These are phyloP conservation scores for Drosophila nr. perissopoda DNA, from an alignment of 2,888 invertebrate genomes.

Conservation along the genomic window DNA sequence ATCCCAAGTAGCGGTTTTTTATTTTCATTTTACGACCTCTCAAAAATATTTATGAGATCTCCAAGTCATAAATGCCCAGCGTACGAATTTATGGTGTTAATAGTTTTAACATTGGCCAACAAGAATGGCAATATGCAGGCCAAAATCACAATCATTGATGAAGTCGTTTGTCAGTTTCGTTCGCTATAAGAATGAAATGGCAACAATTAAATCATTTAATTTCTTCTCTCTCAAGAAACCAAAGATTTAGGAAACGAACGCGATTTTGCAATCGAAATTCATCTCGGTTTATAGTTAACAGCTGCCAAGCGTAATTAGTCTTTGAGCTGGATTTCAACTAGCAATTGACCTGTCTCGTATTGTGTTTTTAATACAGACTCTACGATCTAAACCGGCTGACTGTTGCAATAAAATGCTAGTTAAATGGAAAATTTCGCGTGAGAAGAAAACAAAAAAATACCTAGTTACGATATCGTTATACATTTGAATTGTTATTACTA, in stretches of 20 bases:
- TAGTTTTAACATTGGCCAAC: constrained; percentile 59
- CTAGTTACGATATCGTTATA: constrained; percentile 13
- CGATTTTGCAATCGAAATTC: constrained; percentile 40
- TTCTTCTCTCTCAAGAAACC: constrained; percentile 13
- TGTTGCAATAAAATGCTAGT: constrained; percentile 20
- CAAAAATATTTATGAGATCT: constrained; percentile 13
- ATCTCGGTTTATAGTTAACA: neutral
- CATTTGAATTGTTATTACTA: constrained; percentile 11
- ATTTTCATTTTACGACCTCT: constrained; percentile 30
- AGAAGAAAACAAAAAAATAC: neutral
- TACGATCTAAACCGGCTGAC: constrained; percentile 7
- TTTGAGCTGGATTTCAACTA: neutral
- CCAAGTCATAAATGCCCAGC: constrained; percentile 8
- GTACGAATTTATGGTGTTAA: constrained; percentile 37
- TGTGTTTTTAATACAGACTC: neutral
- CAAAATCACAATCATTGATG: constrained; percentile 62
- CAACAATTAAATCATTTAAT: constrained; percentile 3
- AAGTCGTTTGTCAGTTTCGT: constrained; percentile 16
- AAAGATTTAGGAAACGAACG: constrained; percentile 66
- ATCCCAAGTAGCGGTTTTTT: neutral
- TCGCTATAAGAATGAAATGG: constrained; percentile 4
- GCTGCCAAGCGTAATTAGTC: neutral
- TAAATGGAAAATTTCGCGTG: constrained; percentile 17
- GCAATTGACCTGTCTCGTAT: neutral
- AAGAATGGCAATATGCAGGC: constrained; percentile 37